These are phyloP conservation scores for Empidonax traillii DNA, from an alignment of 2,113 vertebrate genomes.

Conservation along the genomic window DNA sequence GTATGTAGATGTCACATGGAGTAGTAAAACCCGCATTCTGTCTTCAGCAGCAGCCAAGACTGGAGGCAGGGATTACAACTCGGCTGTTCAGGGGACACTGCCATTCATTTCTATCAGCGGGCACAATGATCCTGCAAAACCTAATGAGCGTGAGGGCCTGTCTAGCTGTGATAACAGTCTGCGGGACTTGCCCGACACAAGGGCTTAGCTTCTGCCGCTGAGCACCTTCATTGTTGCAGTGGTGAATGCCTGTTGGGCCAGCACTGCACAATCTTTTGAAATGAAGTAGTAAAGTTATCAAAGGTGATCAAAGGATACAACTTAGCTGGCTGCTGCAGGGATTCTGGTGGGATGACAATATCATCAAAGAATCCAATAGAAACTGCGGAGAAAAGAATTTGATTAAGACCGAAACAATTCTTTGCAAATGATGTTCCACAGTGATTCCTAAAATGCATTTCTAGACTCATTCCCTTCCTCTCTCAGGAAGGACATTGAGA, in stretches of 20 bases:
- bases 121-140: constrained; percentile 32
- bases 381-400: constrained; percentile 72
- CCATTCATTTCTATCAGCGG: not conserved
- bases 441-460: not conserved
- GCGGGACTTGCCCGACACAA: not conserved
- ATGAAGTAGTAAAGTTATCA: constrained; percentile 41
- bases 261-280: constrained; percentile 54
- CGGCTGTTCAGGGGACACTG: not conserved
- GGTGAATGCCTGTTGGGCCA: constrained; percentile 39
- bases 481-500: not conserved
- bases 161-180: constrained; percentile 39
- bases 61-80: not conserved
- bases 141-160: not conserved
- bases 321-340: constrained; percentile 92
- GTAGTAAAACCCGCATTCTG: not conserved
- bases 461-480: not conserved
- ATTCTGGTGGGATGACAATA: constrained; percentile 92
- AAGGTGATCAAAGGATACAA: constrained; percentile 87
- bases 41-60: constrained; percentile 9
- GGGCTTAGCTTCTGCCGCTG: not conserved
- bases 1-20: not conserved
- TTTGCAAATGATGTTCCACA: not conserved
- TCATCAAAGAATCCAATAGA: constrained; percentile 94
- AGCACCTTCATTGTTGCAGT: constrained; percentile 32
- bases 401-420: not conserved